phyloP scores from a whole-genome alignment of 2,888 invertebrate species.

The Agriopis leucophaearia region DNA sequence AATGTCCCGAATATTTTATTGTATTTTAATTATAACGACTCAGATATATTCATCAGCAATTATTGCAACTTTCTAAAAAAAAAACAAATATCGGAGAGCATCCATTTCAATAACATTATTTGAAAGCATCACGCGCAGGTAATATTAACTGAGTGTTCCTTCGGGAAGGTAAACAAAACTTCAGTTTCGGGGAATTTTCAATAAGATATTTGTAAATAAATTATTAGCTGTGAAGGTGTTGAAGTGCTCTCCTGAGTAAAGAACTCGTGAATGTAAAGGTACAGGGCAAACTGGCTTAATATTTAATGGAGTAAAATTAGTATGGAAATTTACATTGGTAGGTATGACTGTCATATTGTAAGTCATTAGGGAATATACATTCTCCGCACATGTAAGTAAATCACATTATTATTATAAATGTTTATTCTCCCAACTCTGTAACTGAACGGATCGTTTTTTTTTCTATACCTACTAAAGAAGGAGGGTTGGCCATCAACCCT shows the following conservation, averaged over 20 bases:
- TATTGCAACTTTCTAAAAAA: neutral
- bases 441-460: too few species aligned
- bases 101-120: slow-evolving; percentile 17
- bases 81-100: slow-evolving; percentile 3
- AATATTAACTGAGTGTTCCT: slow-evolving; percentile 18
- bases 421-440: too few species aligned
- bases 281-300: neutral
- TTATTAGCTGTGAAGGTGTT: slow-evolving; percentile 22
- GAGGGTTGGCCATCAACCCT: too few species aligned
- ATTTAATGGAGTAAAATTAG: neutral
- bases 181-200: slow-evolving; percentile 22
- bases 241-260: slow-evolving; percentile 17
- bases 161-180: slow-evolving; percentile 17
- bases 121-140: slow-evolving; percentile 19
- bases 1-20: neutral
- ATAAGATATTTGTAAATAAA: slow-evolving; percentile 23
- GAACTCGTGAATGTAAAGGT: neutral
- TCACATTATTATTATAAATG: too few species aligned
- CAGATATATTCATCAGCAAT: neutral
- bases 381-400: too few species aligned
- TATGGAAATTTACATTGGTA: too few species aligned
- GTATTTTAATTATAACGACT: neutral
- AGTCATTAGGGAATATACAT: too few species aligned
- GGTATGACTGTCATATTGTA: too few species aligned
- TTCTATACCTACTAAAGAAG: too few species aligned